Base-by-base conservation (phyloP, 1,140 invertebrate species). In the Aphis craccivora region DNA sequence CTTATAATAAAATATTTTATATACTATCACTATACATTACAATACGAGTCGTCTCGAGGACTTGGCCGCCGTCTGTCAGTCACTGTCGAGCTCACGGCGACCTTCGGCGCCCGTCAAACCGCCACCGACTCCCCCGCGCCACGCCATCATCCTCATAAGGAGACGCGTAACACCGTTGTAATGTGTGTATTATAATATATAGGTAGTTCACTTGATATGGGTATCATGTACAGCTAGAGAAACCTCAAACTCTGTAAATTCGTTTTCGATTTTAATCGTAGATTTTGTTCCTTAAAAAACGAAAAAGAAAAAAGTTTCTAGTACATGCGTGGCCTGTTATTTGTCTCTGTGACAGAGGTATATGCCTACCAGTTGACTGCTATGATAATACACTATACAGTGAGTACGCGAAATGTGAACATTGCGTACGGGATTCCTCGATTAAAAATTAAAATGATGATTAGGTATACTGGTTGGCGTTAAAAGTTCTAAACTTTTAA, bases 41-140 rank as follows among this genome's bases (percentile, higher is more conserved):
- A 76, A 67, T 51, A 23, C 60, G 35, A 76, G 25, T 76, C 18
- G 40, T 91, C 30, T 91, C 90, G 90, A 91, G 53, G 90, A 91
- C 90, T 91, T 76, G 7, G 40, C 55, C 35, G 30, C 43, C 18
- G 89, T n/a, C 90, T 30, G 90, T 91, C 43, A 45, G 87, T 43
- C 40, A 43, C 40, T 45, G 14, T 45, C 87, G 9, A 6, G 18
- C 18, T 3, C 88, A n/a, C 88, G 86, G 23, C 22, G 48, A 40
- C 88, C 88, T 89, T 89, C 88, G 9, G 45, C 8, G 48, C 20
- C 45, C 87, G 48, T 89, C 87, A 87, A 84, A 43, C 14, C 23
- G 25, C 37, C 22, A 86, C n/a, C 60, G 14, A 76, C 60, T n/a
- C 30, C 14, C 9, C 30, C 11, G 2, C 30, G 9, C 30, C 14